phyloP scores from a whole-genome alignment of 2,888 invertebrate species.

The Drosophila quinaria region DNA sequence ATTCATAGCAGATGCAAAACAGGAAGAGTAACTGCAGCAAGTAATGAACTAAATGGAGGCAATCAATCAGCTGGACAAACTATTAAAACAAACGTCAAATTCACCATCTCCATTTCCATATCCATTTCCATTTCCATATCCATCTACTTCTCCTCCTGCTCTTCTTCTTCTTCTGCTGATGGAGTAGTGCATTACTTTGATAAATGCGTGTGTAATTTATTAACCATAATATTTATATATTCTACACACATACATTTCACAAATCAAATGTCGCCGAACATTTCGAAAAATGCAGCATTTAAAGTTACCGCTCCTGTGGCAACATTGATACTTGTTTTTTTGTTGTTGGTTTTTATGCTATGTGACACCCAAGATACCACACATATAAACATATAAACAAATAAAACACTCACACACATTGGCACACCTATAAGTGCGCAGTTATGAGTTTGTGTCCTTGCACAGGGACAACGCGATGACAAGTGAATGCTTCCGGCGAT shows the following conservation, averaged over 20 bases:
- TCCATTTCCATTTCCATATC: not conserved
- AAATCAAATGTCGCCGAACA: conserved; percentile 36
- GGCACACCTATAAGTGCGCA: conserved; percentile 22
- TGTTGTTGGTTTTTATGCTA: not conserved
- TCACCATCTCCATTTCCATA: conserved; percentile 3
- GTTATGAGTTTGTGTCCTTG: conserved; percentile 58
- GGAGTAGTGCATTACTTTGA: conserved; percentile 34
- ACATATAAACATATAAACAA: conserved; percentile 12
- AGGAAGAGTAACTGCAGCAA: conserved; percentile 16
- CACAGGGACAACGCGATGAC: conserved; percentile 37
- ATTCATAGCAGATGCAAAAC: conserved; percentile 41
- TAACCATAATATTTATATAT: conserved; percentile 1
- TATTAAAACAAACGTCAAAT: conserved; percentile 48
- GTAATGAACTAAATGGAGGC: conserved; percentile 11
- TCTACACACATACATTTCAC: conserved; percentile 6
- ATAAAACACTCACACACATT: not conserved
- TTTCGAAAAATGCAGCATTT: conserved; percentile 60
- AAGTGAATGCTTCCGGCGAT: conserved; percentile 64
- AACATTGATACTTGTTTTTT: conserved; percentile 25
- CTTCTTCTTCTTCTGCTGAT: conserved; percentile 4
- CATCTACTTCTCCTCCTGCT: not conserved
- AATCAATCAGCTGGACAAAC: conserved; percentile 70
- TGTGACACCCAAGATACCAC: conserved; percentile 36
- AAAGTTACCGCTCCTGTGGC: conserved; percentile 62
- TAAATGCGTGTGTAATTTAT: conserved; percentile 6